These are phyloP conservation scores for Tinea pellionella DNA, from an alignment of 2,888 invertebrate species.

Conservation along the genomic window DNA sequence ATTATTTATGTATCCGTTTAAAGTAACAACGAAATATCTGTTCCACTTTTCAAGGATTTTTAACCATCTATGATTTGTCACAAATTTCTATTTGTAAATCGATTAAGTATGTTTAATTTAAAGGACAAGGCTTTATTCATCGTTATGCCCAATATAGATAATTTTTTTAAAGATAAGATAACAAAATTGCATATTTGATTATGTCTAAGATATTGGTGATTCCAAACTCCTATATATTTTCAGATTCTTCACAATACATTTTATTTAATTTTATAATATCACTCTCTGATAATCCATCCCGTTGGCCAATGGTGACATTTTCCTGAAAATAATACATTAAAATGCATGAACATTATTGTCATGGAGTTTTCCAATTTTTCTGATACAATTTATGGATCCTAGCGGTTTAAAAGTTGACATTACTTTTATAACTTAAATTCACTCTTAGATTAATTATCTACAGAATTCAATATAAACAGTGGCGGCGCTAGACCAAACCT, in stretches of 20 bases:
- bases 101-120: not conserved
- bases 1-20: too few relatives aligned
- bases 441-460: too few relatives aligned
- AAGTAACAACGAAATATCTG: too few relatives aligned
- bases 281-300: slow-evolving; percentile 46
- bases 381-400: too few relatives aligned
- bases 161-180: not conserved
- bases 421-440: too few relatives aligned
- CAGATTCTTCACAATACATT: slow-evolving; percentile 44
- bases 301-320: slow-evolving; percentile 44
- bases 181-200: not conserved
- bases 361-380: too few relatives aligned
- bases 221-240: not conserved
- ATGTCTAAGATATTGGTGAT: not conserved
- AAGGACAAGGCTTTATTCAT: too few relatives aligned
- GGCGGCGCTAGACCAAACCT: too few relatives aligned
- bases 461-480: too few relatives aligned
- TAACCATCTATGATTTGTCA: too few relatives aligned
- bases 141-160: not conserved
- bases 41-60: too few relatives aligned
- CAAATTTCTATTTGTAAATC: not conserved
- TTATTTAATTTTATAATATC: slow-evolving; percentile 48
- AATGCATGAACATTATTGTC: not conserved
- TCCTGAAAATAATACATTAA: slow-evolving; percentile 34
- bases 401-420: too few relatives aligned